A percentile compares a stretch with the other conserved stretches of the same genome.
Evolutionary conservation across 1,140 invertebrate genomes (phyloP).

Genomic region (Brachystomella parvula): DNA sequence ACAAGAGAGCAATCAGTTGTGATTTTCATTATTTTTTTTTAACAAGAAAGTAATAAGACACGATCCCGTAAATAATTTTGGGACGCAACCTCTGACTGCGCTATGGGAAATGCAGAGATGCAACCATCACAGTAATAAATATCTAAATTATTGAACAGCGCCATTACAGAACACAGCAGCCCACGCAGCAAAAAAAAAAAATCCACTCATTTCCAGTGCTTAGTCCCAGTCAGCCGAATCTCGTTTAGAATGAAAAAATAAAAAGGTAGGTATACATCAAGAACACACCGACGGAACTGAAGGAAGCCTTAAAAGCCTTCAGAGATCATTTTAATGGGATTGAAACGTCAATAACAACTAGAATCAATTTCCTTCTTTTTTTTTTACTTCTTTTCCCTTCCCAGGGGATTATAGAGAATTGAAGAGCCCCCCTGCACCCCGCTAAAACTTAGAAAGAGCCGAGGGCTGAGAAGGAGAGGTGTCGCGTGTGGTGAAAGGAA

Average conservation of each 20-base stretch:
- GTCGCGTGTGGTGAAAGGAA: not conserved
- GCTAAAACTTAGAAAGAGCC: not conserved
- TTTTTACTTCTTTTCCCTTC: not conserved
- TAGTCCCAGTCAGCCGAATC: no score
- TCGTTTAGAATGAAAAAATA: not conserved
- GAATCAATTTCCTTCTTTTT: constrained; percentile 1
- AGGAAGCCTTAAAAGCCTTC: not conserved
- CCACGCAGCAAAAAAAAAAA: not conserved
- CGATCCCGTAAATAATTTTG: constrained; percentile 1
- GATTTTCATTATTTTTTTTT: not conserved
- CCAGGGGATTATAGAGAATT: not conserved
- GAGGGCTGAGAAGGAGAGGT: not conserved
- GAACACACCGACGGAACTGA: not conserved
- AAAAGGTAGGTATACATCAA: not conserved
- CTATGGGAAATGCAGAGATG: no score
- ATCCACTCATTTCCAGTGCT: no score
- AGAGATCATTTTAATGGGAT: not conserved
- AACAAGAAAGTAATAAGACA: not conserved
- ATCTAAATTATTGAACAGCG: not conserved
- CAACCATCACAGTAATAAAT: no score
- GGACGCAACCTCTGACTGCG: not conserved
- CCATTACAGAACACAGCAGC: not conserved
- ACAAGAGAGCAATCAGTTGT: not conserved
- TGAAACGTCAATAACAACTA: not conserved
- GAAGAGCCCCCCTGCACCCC: not conserved